Base-by-base conservation (phyloP, 1,140 invertebrate genomes). In the Brachystomella parvula region DNA sequence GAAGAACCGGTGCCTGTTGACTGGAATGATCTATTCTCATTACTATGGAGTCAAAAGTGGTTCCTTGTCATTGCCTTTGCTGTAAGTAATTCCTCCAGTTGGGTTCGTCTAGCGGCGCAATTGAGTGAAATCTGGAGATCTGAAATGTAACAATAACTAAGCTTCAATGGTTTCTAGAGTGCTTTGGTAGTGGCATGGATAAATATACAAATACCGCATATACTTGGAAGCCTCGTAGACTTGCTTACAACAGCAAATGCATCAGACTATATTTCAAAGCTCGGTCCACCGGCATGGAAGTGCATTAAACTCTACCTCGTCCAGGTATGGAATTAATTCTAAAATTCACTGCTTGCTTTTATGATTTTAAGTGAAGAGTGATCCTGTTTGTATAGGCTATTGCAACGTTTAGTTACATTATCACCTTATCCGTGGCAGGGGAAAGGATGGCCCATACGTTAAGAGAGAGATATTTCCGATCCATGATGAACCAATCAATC, bases 361-460 rank as follows among this genome's bases (percentile, higher is more conserved):
- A n/a, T 15, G 12, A 53, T 15, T 17, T 53, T 53, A 6, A 19
- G 49, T 24, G 24, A 15, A 26, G 15, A 26, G 24, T 53, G 12
- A 6, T 53, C 49, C 15, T 26, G 21, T 19, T 53, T 53, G 81
- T 83, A 35, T 78, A 94, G 88, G 89, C 90, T 49, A 72, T 86
- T 24, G 89, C 92, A 71, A 96, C 94, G 62, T 93, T 94, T 76
- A 79, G 85, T 26, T 96, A 96, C 77, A 95, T 97, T 66, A 87
- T 89, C 67, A 80, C 89, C 39, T 77, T 97, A 21, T 88, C 91
- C 12, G 83, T 87, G 73, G 84, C 95, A 61, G 94, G 94, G 12
- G 94, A 97, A 78, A 82, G 85, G 75, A 83, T 96, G 65, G 90
- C 92, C 2, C 81, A 84, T 30, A 82, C 86, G 71, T 83, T 97